Conservation (phyloP, 2,797 vertebrate genomes). For the Myotis planiceps region DNA sequence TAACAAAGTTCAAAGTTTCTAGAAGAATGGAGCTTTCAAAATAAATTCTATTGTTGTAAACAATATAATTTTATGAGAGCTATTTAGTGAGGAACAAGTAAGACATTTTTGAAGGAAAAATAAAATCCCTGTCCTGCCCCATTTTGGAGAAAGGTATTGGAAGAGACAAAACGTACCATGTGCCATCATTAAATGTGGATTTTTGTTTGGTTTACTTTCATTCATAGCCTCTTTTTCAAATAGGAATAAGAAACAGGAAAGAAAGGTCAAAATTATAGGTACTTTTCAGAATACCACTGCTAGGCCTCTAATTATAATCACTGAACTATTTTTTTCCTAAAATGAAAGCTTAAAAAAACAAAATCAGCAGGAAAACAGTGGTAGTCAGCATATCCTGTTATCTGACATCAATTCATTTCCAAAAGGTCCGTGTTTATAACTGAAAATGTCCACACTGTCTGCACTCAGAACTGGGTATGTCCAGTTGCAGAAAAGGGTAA, state of each 20-base stretch:
- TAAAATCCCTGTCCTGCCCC: not conserved
- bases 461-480: not conserved
- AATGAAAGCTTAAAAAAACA: constrained; percentile 33
- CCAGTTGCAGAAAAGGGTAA: not conserved
- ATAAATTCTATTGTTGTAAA: not conserved
- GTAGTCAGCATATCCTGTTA: not conserved
- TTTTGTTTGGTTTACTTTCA: not conserved
- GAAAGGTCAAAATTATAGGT: constrained; percentile 59
- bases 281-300: constrained; percentile 10
- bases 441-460: not conserved
- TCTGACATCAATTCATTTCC: constrained; percentile 5
- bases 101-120: not conserved
- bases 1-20: not conserved
- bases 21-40: not conserved
- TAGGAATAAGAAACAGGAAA: constrained; percentile 36
- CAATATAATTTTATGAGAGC: not conserved
- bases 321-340: constrained; percentile 45
- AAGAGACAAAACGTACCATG: constrained; percentile 4
- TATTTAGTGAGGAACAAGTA: not conserved
- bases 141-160: not conserved
- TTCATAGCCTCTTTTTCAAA: constrained; percentile 11
- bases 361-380: not conserved
- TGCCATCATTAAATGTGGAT: not conserved
- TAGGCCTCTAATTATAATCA: constrained; percentile 50
- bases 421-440: not conserved